phyloP scores from a whole-genome alignment of 2,888 invertebrate species.

The Ecdyonurus torrentis region DNA sequence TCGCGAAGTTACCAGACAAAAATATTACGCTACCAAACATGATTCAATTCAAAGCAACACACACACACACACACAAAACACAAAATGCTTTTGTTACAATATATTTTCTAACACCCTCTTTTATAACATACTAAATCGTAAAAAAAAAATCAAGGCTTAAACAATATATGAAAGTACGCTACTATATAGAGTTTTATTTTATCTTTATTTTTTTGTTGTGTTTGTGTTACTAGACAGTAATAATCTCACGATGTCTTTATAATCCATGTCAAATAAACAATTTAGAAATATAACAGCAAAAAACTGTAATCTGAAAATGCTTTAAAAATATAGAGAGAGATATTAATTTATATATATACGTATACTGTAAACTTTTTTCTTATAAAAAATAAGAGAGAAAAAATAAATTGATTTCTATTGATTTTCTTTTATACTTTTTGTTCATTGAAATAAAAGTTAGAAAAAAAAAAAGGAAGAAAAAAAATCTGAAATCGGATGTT shows the following conservation, averaged over 20 bases:
- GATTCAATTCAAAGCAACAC: neutral
- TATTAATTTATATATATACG: no score
- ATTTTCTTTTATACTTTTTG: no score
- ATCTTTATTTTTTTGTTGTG: neutral
- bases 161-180: neutral
- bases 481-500: neutral
- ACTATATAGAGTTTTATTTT: no score
- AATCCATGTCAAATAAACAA: neutral
- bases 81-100: neutral
- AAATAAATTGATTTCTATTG: neutral
- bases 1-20: neutral
- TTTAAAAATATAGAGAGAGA: neutral
- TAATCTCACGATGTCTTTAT: neutral
- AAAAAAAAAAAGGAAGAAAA: neutral
- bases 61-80: neutral
- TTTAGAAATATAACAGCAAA: neutral
- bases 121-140: neutral
- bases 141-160: constrained; percentile 3
- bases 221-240: neutral
- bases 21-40: neutral
- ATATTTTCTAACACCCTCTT: neutral
- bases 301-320: neutral
- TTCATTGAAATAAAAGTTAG: neutral
- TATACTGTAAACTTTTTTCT: no score
- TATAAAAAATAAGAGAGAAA: neutral